Evolutionary conservation across 2,888 invertebrate species (phyloP), one percentile per base, ranked within the genome.

Genomic region (Diogma glabrata): DNA sequence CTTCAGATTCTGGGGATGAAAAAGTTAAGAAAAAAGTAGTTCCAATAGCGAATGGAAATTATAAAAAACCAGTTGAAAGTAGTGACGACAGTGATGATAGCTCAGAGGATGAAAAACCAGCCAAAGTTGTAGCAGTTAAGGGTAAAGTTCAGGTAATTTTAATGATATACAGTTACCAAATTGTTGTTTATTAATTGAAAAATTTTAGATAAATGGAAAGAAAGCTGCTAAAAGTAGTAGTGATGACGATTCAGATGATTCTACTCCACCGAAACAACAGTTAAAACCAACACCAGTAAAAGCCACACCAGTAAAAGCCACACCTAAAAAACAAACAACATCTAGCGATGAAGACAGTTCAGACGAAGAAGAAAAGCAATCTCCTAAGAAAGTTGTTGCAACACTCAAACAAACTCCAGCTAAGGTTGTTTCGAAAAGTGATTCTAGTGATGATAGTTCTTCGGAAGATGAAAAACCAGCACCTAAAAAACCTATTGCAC

Each of bases 281-380:
- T 49, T 54, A n/a, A 59, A 55, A 24, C 46, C 51, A 47, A 49
- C 53, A 50, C 49, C 59, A 16, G 61, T 58, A 55, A 66, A 67
- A 57, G 65, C 12, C 12, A 3, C 43, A 43, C 50, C 57, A 56
- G 45, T 52, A 23, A 50, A 56, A 19, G 40, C 20, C 3, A 2
- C 10, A 16, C 19, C 19, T 10, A 59, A 50, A 40, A 65, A 65
- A 54, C 50, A 58, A 14, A 62, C 64, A 49, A 69, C 70, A 48
- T 59, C 67, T 46, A 65, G 62, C 52, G 65, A 63, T 23, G 60
- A 65, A 43, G 60, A 63, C 38, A 63, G 64, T 2, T 67, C 72
- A 1, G 65, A 64, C 23, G 64, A 66, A 43, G 67, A 67, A 48
- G 65, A 66, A 26, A n/a, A n/a, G n/a, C n/a, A n/a, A 66, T 51